Evolutionary conservation across 2,113 vertebrate species (phyloP), one percentile per base, ranked within the genome.

Genomic region (Turdus rufiventris): DNA sequence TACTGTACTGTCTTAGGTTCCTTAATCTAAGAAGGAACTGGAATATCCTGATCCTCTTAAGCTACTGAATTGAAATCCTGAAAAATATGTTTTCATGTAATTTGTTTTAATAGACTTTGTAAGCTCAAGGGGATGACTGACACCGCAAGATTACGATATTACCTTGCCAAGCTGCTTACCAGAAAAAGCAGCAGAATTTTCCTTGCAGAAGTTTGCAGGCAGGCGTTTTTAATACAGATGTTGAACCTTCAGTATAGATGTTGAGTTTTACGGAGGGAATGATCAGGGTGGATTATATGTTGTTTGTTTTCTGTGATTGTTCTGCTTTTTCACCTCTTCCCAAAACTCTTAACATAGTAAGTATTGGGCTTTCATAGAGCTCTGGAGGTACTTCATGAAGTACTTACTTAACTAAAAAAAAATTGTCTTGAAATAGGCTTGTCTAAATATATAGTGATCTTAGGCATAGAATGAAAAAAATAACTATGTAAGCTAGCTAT

Each of bases 51-150:
- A 95, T 91, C 74, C 71, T 96, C 77, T 85, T 90, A 88, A 85
- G 43, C 60, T 92, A 40, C 56, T 60, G 77, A 89, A 81, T 20
- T 85, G 51, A 91, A 95, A 63, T 88, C 51, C 75, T 88, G 78
- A 71, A 89, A 87, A 94, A 73, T 54, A 61, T 88, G 24, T 91
- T 94, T 93, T 85, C 15, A 16, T 93, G 82, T 96, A 90, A 91
- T 95, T 95, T 96, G 47, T 77, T 95, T 93, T 95, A 94, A 90
- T 71, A 94, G 88, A 93, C 56, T 85, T 96, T 60, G 54, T 91
- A 91, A 89, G 81, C 77, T 96, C 73, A 76, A 73, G 81, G 87
- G 78, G 81, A 68, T 29, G 66, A 83, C 81, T 89, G 89, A 82
- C 78, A 66, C 58, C 1, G 5, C 24, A 73, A 85, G 94, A 95